These are phyloP conservation scores for Platyrinchus mystaceus DNA, from an alignment of 2,797 vertebrate species.

Conservation along the genomic window DNA sequence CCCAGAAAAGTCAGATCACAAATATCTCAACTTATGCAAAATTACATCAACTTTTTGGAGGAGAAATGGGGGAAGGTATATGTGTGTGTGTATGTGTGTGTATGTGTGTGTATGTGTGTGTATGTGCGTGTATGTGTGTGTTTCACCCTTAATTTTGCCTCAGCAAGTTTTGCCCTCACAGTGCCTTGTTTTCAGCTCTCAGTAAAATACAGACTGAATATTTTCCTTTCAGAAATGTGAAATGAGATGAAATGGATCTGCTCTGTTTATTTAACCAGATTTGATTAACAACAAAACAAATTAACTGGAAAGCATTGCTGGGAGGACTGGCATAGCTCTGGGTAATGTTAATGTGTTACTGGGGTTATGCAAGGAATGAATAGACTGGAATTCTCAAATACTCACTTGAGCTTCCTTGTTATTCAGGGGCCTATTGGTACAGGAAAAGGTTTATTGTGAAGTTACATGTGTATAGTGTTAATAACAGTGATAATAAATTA, in stretches of 20 bases:
- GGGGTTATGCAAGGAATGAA: not conserved
- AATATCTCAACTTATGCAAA: not conserved
- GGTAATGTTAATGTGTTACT: not conserved
- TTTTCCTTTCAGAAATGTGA: not conserved
- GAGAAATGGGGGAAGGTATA: not conserved
- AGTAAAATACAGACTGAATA: not conserved
- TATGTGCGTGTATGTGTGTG: no score
- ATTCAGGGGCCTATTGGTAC: not conserved
- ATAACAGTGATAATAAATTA: not conserved
- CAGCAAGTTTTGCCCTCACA: not conserved
- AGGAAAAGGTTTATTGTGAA: not conserved
- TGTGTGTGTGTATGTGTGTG: no score
- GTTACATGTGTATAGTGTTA: not conserved
- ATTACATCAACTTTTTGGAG: not conserved
- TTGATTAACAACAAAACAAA: not conserved
- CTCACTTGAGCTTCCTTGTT: not conserved
- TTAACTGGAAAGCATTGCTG: not conserved
- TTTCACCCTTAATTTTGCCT: not conserved
- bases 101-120: no score
- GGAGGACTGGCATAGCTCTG: not conserved
- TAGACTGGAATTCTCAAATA: not conserved
- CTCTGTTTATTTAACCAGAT: not conserved
- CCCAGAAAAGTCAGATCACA: conserved; percentile 17
- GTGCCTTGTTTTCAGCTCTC: not conserved
- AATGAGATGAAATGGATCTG: not conserved